A percentile compares a stretch with the other conserved stretches of the same genome.
Conservation (phyloP, 2,113 vertebrate species). For the Chaetodon trifascialis region DNA sequence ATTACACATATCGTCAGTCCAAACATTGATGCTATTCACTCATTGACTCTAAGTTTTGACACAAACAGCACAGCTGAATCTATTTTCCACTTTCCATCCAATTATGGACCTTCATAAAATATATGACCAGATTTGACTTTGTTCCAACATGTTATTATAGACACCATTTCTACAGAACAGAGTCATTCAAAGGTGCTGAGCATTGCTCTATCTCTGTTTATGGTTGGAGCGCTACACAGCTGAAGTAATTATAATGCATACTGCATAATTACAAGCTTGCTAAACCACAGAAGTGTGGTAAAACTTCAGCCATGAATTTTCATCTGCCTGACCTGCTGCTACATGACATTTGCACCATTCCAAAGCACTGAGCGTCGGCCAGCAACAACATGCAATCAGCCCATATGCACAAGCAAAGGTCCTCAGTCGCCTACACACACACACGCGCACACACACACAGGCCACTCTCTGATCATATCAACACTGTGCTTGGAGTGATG, state of each 20-base stretch:
- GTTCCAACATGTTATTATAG: background rate
- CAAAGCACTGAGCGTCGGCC: background rate
- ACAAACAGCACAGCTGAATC: background rate
- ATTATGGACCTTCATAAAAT: background rate
- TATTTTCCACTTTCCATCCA: background rate
- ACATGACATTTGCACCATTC: conserved; percentile 23
- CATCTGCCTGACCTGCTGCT: conserved; percentile 52
- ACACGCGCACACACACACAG: background rate
- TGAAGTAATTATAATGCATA: conserved; percentile 45
- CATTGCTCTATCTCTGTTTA: conserved; percentile 11
- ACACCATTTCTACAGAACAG: background rate
- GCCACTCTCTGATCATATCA: background rate
- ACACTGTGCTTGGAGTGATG: conserved; percentile 23
- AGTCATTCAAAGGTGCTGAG: conserved; percentile 14
- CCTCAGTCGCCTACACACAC: background rate
- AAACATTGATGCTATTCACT: background rate
- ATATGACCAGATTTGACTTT: background rate
- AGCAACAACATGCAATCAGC: conserved; percentile 17
- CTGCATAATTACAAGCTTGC: conserved; percentile 45
- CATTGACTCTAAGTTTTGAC: background rate
- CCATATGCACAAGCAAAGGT: background rate
- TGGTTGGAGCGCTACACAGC: conserved; percentile 12
- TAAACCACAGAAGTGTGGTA: conserved; percentile 35
- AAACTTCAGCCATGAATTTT: conserved; percentile 53
- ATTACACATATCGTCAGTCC: background rate